Evolutionary conservation across 1,140 invertebrate genomes (phyloP).

Genomic region (Pseudoatta argentina): DNA sequence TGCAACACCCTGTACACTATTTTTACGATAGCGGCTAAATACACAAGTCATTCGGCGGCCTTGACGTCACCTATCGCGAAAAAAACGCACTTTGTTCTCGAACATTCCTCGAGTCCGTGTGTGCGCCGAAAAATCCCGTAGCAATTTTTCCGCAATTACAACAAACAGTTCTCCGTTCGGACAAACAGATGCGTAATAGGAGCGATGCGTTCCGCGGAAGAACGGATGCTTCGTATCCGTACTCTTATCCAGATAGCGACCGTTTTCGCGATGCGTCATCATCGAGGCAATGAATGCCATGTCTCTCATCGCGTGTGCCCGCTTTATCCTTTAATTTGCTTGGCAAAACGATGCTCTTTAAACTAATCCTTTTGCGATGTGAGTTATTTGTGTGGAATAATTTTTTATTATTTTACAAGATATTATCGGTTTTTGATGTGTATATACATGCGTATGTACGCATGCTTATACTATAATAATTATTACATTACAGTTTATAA

Average conservation of each 20-base stretch:
- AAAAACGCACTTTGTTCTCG: constrained; percentile 30
- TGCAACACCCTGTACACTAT: constrained; percentile 18
- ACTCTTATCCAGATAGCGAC: constrained; percentile 12
- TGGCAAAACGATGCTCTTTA: background rate
- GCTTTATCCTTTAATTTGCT: background rate
- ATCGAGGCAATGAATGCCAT: background rate
- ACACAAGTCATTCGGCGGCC: constrained; percentile 40
- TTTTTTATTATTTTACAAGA: background rate
- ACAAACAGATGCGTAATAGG: background rate
- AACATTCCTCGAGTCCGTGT: background rate
- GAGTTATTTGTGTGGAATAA: background rate
- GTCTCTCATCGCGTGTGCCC: background rate
- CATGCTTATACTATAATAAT: too few species aligned
- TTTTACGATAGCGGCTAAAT: constrained; percentile 34
- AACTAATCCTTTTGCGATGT: background rate
- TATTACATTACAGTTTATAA: too few species aligned
- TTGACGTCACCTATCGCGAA: constrained; percentile 22
- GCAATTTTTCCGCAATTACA: background rate
- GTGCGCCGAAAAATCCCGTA: constrained; percentile 4
- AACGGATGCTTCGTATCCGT: background rate
- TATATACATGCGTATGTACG: background rate
- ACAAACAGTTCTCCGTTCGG: background rate
- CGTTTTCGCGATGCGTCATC: constrained; percentile 46
- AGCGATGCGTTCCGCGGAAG: background rate
- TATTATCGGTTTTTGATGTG: background rate